Conservation (phyloP, 2,888 invertebrate genomes). For the Xylota sylvarum region DNA sequence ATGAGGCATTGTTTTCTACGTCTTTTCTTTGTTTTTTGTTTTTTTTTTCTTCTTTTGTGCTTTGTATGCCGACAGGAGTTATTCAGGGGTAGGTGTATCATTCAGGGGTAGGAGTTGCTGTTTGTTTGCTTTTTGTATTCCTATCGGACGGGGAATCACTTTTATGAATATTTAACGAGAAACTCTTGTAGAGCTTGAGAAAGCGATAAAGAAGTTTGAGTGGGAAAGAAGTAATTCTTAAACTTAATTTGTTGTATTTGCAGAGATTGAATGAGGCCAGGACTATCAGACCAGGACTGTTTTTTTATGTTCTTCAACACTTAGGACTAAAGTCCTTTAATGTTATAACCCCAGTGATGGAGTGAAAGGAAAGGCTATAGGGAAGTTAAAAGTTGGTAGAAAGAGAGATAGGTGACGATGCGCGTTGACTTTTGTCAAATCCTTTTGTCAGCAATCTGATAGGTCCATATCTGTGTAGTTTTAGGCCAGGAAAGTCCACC, state of each 20-base stretch:
- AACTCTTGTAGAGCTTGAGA: neutral
- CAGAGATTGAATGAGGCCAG: neutral
- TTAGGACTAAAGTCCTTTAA: no score
- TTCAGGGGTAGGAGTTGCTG: neutral
- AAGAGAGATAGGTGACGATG: no score
- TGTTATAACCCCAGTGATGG: no score
- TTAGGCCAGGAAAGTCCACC: no score
- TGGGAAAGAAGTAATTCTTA: neutral
- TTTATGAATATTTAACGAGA: constrained; percentile 31
- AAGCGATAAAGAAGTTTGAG: neutral
- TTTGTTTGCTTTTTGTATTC: constrained; percentile 39
- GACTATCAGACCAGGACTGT: no score
- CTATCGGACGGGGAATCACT: neutral
- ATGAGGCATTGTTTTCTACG: constrained; percentile 28
- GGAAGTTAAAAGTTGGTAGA: no score
- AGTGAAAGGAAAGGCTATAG: no score
- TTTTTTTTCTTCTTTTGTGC: constrained; percentile 8
- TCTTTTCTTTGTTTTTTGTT: constrained; percentile 6
- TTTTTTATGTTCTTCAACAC: no score
- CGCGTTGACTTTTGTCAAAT: no score
- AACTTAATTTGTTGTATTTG: neutral
- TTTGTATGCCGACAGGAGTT: neutral
- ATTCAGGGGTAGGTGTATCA: neutral
- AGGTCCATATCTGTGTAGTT: no score
- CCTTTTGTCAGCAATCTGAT: no score